Evolutionary conservation across 2,113 vertebrate genomes (phyloP).

Genomic region (Pelobates fuscus): DNA sequence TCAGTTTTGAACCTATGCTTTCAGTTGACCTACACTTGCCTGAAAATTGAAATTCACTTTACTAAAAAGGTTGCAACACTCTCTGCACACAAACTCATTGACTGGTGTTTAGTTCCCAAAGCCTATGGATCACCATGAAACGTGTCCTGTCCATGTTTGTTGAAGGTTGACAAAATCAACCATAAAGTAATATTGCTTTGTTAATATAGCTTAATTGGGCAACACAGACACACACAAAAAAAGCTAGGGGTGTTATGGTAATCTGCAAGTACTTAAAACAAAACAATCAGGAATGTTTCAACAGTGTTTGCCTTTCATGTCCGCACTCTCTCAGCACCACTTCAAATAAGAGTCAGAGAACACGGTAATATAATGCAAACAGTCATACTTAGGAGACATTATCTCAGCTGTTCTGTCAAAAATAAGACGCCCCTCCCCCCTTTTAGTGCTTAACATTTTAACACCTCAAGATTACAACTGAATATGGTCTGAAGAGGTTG

Average conservation of each 20-base stretch:
- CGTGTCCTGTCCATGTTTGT: too few relatives aligned
- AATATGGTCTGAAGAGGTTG: conserved; percentile 32
- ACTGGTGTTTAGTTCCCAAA: too few relatives aligned
- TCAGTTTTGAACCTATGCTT: too few relatives aligned
- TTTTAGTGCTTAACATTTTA: conserved; percentile 33
- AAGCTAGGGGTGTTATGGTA: conserved; percentile 56
- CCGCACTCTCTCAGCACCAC: conserved; percentile 69
- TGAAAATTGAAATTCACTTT: too few relatives aligned
- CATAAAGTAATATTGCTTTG: too few relatives aligned
- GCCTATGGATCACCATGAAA: too few relatives aligned
- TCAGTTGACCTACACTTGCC: too few relatives aligned
- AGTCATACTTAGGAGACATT: conserved; percentile 55
- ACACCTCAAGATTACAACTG: conserved; percentile 28
- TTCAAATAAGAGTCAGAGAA: conserved; percentile 56
- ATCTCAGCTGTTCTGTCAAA: conserved; percentile 55
- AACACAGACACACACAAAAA: background rate
- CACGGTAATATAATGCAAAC: conserved; percentile 56
- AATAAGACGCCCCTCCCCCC: conserved; percentile 38
- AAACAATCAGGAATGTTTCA: conserved; percentile 69
- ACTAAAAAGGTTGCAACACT: too few relatives aligned
- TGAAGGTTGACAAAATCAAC: too few relatives aligned
- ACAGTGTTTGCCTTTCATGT: conserved; percentile 64
- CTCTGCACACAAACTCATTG: too few relatives aligned
- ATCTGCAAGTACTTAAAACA: conserved; percentile 67
- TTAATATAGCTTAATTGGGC: too few relatives aligned